phyloP scores from a whole-genome alignment of 2,888 invertebrate genomes.

The Acrobasis consociella region DNA sequence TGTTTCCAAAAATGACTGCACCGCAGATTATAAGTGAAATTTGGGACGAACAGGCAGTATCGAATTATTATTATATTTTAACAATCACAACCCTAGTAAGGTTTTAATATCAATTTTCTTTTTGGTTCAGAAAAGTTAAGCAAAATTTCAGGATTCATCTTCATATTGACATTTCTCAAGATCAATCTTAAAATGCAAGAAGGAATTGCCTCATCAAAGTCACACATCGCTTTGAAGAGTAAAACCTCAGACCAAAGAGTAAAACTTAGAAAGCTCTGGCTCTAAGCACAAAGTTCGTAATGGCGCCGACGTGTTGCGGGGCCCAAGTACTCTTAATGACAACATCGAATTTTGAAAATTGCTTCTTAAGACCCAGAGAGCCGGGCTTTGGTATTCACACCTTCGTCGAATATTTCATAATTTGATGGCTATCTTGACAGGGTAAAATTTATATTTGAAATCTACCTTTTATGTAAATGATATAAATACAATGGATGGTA shows the following conservation, averaged over 20 bases:
- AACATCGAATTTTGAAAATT: conserved; percentile 21
- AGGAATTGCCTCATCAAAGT: conserved; percentile 21
- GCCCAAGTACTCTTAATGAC: conserved; percentile 23
- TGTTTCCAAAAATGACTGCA: too few relatives aligned
- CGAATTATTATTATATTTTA: too few relatives aligned
- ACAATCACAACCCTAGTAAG: too few relatives aligned
- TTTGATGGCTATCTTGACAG: neutral
- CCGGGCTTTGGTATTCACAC: conserved; percentile 5
- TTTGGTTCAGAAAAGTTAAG: too few relatives aligned
- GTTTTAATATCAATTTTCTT: too few relatives aligned
- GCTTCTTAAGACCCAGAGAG: neutral
- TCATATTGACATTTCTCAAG: neutral
- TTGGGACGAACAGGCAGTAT: too few relatives aligned
- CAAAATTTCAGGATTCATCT: neutral
- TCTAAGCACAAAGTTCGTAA: conserved; percentile 30
- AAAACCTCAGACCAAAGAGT: too few relatives aligned
- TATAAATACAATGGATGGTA: too few relatives aligned
- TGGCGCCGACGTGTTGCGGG: conserved; percentile 31
- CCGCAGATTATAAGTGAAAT: too few relatives aligned
- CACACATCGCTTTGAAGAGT: conserved; percentile 9
- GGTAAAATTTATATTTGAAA: neutral
- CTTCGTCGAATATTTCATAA: neutral
- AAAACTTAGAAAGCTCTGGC: conserved; percentile 10
- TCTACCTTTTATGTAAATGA: neutral
- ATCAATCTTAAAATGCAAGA: conserved; percentile 26